These are phyloP conservation scores for Cinclus mexicanus DNA, from an alignment of 2,113 vertebrate genomes.

Conservation along the genomic window DNA sequence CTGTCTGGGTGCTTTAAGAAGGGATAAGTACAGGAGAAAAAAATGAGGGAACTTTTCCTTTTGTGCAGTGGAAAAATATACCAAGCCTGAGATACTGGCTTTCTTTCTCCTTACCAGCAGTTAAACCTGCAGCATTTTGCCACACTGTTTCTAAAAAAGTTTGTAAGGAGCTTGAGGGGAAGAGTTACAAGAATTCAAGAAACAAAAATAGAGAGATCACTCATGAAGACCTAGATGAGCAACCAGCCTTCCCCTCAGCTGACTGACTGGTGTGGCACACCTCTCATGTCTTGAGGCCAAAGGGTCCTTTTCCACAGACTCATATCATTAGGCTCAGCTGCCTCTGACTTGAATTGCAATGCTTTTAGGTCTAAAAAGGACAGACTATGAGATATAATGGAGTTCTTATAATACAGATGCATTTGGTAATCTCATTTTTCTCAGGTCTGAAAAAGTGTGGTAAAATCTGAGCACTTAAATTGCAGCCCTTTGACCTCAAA, in stretches of 20 bases:
- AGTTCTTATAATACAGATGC: background rate
- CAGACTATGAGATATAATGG: background rate
- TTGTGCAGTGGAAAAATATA: background rate
- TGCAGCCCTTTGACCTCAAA: conserved; percentile 14
- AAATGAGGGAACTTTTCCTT: background rate
- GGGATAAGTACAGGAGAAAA: background rate
- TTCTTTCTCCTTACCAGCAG: background rate
- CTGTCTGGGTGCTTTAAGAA: conserved; percentile 1
- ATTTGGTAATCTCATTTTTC: background rate
- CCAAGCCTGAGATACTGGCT: background rate
- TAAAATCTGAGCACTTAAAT: background rate
- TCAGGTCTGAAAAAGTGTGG: background rate
- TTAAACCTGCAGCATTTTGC: background rate
- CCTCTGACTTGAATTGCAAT: background rate
- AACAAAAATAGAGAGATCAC: background rate
- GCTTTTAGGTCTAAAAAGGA: background rate
- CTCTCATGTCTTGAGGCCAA: background rate
- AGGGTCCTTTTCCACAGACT: background rate
- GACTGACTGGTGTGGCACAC: background rate
- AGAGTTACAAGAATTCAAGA: background rate
- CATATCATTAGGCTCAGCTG: background rate
- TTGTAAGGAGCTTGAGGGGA: background rate
- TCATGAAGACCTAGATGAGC: background rate
- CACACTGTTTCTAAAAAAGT: background rate
- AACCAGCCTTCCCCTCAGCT: background rate